These are phyloP conservation scores for Telmatochromis sp. DNA, from an alignment of 2,113 vertebrate genomes.

Conservation along the genomic window DNA sequence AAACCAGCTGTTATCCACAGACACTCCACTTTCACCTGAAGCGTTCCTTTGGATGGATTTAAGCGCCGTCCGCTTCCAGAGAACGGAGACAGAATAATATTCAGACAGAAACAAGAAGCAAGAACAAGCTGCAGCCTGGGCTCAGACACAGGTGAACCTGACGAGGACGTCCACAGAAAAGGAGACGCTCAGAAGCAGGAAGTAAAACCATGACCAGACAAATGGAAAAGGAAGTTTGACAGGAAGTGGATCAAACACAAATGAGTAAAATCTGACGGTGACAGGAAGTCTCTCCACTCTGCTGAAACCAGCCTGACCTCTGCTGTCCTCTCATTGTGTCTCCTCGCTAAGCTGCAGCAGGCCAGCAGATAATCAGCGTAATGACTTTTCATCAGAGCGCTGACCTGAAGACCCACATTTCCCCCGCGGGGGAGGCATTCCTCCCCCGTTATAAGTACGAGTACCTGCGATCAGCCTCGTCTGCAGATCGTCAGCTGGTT, in stretches of 20 bases:
- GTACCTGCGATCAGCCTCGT: background rate
- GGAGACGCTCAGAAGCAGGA: background rate
- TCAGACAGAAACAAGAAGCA: background rate
- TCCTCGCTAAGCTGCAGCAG: background rate
- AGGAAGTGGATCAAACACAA: background rate
- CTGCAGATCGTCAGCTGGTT: background rate
- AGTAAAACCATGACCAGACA: background rate
- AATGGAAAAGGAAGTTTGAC: background rate
- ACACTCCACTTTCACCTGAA: background rate
- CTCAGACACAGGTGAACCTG: background rate
- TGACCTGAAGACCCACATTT: slow-evolving; percentile 28
- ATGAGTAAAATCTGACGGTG: background rate
- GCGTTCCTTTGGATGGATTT: background rate
- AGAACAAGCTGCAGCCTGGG: background rate
- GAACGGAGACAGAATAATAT: background rate
- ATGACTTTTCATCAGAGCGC: background rate
- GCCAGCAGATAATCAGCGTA: slow-evolving; percentile 7
- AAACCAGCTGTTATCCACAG: background rate
- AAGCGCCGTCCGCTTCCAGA: background rate
- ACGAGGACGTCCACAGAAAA: background rate
- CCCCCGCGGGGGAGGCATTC: background rate
- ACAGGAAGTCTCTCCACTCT: background rate
- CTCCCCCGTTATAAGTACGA: background rate
- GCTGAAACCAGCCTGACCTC: background rate
- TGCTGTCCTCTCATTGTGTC: background rate